Base-by-base conservation (phyloP, 1,140 invertebrate species). In the Armadillidium nasatum region DNA sequence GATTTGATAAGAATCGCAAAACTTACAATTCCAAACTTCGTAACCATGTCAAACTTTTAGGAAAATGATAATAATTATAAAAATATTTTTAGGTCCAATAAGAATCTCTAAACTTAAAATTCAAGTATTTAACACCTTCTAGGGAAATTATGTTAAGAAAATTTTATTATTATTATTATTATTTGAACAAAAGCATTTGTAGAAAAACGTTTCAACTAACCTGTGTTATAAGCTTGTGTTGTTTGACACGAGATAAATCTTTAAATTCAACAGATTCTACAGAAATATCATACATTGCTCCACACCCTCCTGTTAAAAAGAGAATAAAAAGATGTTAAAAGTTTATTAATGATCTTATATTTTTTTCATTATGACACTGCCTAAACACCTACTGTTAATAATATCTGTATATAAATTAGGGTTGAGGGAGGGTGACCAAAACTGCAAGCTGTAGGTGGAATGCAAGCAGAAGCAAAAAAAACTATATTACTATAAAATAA, bases 231-330 rank as follows among this genome's bases (percentile, higher is more conserved):
- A 93, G 83, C 81, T 89, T 86, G 85, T 95, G 93, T 83, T 94
- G 93, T 82, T 93, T 93, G 0, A 94, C 88, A 43, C 88, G 89
- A 44, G 87, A 88, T 11, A 94, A 83, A 23, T 92, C 93, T 85
- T 89, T 86, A 82, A 95, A 94, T 82, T 94, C 91, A 66, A 86
- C 85, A 13, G 91, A 87, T 85, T 92, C 88, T 19, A 95, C 88
- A 80, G 87, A 89, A 44, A 94, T 89, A 85, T 93, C 91, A 86
- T 90, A 95, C 92, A 95, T 94, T 23, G 93, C 91, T 46, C 93
- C 93, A 87, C 93, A 95, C 7, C 93, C 93, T 76, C 93, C 89
- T 90, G 78, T 6, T 83, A 81, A 79, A 80, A 74, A 82, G 71
- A 73, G 73, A 46, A 77, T 45, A 71, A 43, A 60, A 3, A 4